Conservation (phyloP, 2,113 vertebrate species). For the Grammomys dolichurus region DNA sequence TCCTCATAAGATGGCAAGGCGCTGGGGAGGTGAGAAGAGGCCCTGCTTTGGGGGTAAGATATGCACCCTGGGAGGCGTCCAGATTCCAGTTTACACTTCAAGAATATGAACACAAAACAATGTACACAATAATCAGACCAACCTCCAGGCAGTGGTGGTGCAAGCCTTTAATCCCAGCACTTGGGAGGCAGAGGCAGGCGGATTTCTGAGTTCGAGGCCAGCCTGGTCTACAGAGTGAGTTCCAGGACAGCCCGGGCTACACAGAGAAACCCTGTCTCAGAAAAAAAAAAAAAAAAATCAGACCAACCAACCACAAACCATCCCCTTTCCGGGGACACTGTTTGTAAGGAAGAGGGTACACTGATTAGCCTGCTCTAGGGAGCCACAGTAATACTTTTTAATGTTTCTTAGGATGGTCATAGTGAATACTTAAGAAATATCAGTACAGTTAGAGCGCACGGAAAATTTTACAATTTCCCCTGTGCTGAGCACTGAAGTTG, state of each 20-base stretch:
- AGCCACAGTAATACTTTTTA: background rate
- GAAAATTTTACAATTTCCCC: slow-evolving; percentile 8
- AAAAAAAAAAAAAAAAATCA: no score
- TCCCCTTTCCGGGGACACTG: no score
- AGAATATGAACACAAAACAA: background rate
- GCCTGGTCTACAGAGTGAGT: no score
- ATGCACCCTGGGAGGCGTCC: background rate
- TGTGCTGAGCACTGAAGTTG: slow-evolving; percentile 11
- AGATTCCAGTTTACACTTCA: background rate
- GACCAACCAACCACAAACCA: background rate
- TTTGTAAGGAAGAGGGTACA: background rate
- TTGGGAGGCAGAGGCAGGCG: no score
- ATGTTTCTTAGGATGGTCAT: background rate
- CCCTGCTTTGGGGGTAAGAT: background rate
- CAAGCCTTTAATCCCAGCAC: no score
- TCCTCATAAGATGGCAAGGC: background rate
- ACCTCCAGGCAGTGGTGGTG: no score
- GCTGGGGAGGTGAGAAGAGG: background rate
- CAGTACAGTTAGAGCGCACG: slow-evolving; percentile 31
- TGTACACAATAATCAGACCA: background rate
- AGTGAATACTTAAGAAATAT: background rate
- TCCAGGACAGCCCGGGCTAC: no score
- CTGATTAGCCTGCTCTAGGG: background rate
- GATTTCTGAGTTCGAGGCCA: no score
- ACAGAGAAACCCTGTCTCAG: no score